Base-by-base conservation (phyloP, 2,797 vertebrate genomes). In the Phrynocephalus vlangalii region DNA sequence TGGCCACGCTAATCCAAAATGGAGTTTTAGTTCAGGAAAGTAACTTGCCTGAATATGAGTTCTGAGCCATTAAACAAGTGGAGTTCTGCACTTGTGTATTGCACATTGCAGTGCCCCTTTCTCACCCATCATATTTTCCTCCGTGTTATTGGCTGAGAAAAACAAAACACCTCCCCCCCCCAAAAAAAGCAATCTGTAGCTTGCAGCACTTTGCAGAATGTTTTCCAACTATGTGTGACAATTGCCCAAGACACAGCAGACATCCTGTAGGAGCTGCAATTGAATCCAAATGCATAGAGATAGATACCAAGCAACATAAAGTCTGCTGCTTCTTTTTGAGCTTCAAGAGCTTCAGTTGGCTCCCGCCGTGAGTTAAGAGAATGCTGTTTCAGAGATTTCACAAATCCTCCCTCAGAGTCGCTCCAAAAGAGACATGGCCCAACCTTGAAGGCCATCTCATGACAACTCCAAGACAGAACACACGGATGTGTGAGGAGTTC, bases 131-230 rank as follows among this genome's bases (percentile, higher is more conserved):
- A 83, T 4, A 44, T 44, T 44, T 44, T 44, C 38, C 38, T 44
- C 93, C 84, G 91, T 92, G 86, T 86, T n/a, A 80, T 85, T 89
- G 95, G 90, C 50, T 86, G 84, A 15, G 50, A 28, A 28, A 8
- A 95, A 1, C 38, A 10, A 87, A 86, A 93, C 92, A 70, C 9
- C 52, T n/a, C 33, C 33, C 33, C 9, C 38, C 38, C 38, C 38
- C 38, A 44, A 44, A 66, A 95, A 89, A 78, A 80, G 67, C 80
- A 91, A 75, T 91, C 84, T 92, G 89, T 87, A 91, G 70, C 93
- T 93, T 28, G 0, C 78, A 94, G 94, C 87, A 90, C 56, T 94
- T 94, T 26, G 0, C 79, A 93, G 94, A 93, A 86, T 94, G 70
- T 88, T 92, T 95, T 94, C 94, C 91, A 95, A 95, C 87, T 3